Percentiles rank a stretch among this genome's conserved stretches.
phyloP scores from a whole-genome alignment of 2,113 vertebrate genomes.

The Neotoma lepida region DNA sequence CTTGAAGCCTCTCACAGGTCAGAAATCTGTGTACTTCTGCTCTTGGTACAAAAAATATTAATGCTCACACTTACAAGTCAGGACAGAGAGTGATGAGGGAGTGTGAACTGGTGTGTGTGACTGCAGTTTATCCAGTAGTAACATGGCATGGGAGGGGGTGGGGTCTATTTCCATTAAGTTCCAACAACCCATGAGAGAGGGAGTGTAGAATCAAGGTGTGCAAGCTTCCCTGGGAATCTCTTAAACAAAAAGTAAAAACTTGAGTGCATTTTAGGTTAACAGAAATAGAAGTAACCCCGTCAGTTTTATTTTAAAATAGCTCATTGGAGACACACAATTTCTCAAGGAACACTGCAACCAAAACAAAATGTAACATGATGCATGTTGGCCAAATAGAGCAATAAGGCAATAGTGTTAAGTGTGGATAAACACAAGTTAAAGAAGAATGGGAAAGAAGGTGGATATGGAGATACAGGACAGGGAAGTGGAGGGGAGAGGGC shows the following conservation, averaged over 20 bases:
- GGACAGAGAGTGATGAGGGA: not conserved
- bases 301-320: conserved; percentile 47
- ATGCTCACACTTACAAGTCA: not conserved
- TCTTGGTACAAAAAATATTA: not conserved
- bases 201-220: not conserved
- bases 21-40: not conserved
- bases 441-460: not conserved
- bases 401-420: not conserved
- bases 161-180: not conserved
- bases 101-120: not conserved
- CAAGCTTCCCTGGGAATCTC: not conserved
- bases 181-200: not conserved
- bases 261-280: conserved; percentile 19
- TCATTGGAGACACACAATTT: not conserved
- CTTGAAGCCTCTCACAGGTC: not conserved
- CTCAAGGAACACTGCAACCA: not conserved
- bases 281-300: conserved; percentile 4
- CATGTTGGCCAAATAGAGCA: not conserved
- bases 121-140: not conserved
- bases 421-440: not conserved
- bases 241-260: not conserved
- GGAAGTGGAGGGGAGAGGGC: not conserved
- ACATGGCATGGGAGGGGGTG: not conserved
- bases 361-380: not conserved
- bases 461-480: not conserved